Base-by-base conservation (phyloP, 2,797 vertebrate genomes). In the Paguma larvata region DNA sequence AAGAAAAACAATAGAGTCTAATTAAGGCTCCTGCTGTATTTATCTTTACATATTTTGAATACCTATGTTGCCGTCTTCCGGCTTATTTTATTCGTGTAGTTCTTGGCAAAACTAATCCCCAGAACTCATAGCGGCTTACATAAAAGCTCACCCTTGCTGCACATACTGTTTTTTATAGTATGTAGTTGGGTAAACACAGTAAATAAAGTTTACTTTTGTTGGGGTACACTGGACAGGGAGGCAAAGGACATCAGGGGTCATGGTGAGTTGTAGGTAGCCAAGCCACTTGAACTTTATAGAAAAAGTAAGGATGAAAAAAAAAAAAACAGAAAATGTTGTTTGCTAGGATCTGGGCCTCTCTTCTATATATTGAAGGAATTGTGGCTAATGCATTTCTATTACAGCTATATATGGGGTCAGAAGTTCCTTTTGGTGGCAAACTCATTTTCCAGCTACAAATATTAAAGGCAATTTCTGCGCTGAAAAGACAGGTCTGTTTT, bases 91-190 rank as follows among this genome's bases (percentile, higher is more conserved):
- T 44, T 95, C 21, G 18, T n/a, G 18, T 32, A 48, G 53, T n/a
- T 84, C 65, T 90, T 94, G 82, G 59, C 70, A 84, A 63, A 85
- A 44, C 44, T 68, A 91, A 89, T 83, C 27, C 25, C n/a, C 44
- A 18, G 18, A 41, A 53, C 51, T 80, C 23, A 15, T 5, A 63
- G 41, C 92, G 62, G 19, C 19, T 89, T 83, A 46, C 19, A 6
- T 13, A 89, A 65, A 18, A 41, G 13, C 53, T 90, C 72, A 91
- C 65, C 51, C 80, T 68, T 34, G 25, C 13, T 75, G 16, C 3
- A 63, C 41, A 23, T 79, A 23, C 65, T 44, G 30, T 32, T 68
- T 68, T 15, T 88, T 53, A 53, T 13, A 38, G 56, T 73, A 82
- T 90, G 30, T 62, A 84, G 41, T n/a, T n/a, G 62, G 44, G 83